phyloP scores from a whole-genome alignment of 2,113 vertebrate genomes.

The Myanophis thanlyinensis region DNA sequence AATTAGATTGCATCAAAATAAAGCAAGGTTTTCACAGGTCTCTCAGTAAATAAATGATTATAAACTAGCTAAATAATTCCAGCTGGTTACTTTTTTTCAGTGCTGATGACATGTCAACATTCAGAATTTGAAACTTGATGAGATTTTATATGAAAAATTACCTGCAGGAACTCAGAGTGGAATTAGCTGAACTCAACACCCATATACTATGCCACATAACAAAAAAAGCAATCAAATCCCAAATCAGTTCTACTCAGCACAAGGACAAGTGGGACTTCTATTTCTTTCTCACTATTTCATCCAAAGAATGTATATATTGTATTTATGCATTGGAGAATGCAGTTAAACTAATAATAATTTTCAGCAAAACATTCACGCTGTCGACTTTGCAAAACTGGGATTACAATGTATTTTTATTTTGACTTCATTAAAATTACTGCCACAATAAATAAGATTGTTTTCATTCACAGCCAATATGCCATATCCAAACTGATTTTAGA shows the following conservation, averaged over 20 bases:
- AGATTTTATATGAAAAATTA: not conserved
- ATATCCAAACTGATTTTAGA: not conserved
- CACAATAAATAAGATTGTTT: not conserved
- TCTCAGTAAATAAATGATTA: constrained; percentile 14
- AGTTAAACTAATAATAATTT: not conserved
- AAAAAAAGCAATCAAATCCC: not conserved
- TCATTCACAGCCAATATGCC: not conserved
- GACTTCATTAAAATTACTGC: not conserved
- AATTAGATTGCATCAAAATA: not conserved
- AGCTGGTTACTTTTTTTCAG: not conserved
- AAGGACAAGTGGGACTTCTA: not conserved
- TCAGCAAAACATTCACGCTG: not conserved
- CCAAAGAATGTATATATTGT: not conserved
- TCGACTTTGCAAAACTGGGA: not conserved
- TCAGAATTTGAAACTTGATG: not conserved
- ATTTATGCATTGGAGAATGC: not conserved
- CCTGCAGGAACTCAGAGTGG: not conserved
- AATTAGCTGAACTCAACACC: not conserved
- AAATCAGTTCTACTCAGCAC: not conserved
- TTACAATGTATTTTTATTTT: not conserved
- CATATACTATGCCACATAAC: not conserved
- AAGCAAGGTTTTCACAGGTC: not conserved
- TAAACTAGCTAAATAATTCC: not conserved
- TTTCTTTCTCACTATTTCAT: not conserved
- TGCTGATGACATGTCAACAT: not conserved